Evolutionary conservation across 1,140 invertebrate genomes (phyloP).

Genomic region (Brachionus manjavacas): DNA sequence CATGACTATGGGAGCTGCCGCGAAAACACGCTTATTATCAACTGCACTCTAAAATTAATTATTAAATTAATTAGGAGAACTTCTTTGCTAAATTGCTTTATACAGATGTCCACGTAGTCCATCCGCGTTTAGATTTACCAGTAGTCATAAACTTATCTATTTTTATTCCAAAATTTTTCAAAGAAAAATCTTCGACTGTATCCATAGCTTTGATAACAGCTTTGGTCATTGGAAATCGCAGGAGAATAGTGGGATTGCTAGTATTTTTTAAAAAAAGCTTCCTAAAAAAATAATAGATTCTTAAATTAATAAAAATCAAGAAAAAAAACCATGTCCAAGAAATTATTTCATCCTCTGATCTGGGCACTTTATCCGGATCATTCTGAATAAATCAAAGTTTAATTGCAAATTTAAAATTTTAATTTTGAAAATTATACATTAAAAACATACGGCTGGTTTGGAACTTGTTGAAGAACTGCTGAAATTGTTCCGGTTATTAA

Average conservation of each 20-base stretch:
- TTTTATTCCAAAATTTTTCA: conserved; percentile 40
- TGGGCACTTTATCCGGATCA: conserved; percentile 46
- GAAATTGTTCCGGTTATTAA: conserved; percentile 46
- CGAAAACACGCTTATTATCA: conserved; percentile 50
- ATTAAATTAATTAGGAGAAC: neutral
- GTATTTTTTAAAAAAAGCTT: conserved; percentile 16
- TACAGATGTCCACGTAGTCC: conserved; percentile 52
- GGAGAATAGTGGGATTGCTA: neutral
- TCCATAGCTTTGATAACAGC: conserved; percentile 43
- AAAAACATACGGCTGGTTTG: conserved; percentile 49
- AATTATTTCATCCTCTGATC: conserved; percentile 49
- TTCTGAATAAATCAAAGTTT: conserved; percentile 43
- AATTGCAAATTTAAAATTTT: neutral
- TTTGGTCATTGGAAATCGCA: conserved; percentile 52
- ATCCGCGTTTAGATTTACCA: conserved; percentile 51
- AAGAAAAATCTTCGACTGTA: conserved; percentile 47
- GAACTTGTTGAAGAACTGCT: conserved; percentile 48
- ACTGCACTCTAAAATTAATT: conserved; percentile 45
- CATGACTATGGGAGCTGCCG: conserved; percentile 51
- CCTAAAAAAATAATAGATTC: neutral
- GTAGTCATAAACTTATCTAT: conserved; percentile 48
- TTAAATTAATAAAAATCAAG: neutral
- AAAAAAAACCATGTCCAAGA: conserved; percentile 48
- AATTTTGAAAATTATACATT: conserved; percentile 44
- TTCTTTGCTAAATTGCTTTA: neutral